Base-by-base conservation (phyloP, 2,888 invertebrate genomes). In the Drosophila limbata region DNA sequence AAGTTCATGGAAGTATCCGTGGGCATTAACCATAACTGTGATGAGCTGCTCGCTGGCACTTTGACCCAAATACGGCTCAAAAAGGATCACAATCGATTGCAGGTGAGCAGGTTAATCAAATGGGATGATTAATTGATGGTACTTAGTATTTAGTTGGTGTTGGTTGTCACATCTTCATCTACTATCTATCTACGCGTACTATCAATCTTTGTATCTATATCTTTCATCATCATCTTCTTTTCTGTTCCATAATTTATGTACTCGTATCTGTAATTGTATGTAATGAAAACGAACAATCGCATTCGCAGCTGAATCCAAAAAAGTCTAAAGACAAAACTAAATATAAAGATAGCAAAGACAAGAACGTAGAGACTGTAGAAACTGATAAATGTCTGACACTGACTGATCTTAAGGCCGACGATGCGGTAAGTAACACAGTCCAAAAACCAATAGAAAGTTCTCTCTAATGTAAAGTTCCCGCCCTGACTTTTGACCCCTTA, bases 1-100 rank as follows among this genome's bases (percentile, higher is more conserved):
- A 98, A 98, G 93, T 98, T 97, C 94, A 96, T 98, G 79, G 98
- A 99, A 93, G 96, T 98, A 17, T 98, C 98, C 0, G 98, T 98
- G 13, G 98, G 98, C 13, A 97, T 99, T 90, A 98, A 98, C 93
- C 98, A 98, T 94, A 98, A 98, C 92, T 97, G 98, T 31, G 98
- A 99, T 93, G 98, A 99, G 89, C 94, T 99, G 0, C 94, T 99
- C 45, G 98, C 98, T 25, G 98, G 98, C 1, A 96, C 98, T 64
- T 94, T 99, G 71, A 97, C 96, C 85, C 98, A 98, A 93, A 97
- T 98, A 86, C 94, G 98, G 56, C 94, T 98, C 79, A 97, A 97
- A 93, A 94, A 94, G 86, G 95, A 95, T 77, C 95, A 95, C 81
- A 93, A 93, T 80, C 92, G 93, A 66, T 90, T 93, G 67, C 93